Percentiles rank a stretch among this genome's conserved stretches.
These are phyloP conservation scores for Aphidius gifuensis DNA, from an alignment of 1,140 invertebrate genomes.

Conservation along the genomic window DNA sequence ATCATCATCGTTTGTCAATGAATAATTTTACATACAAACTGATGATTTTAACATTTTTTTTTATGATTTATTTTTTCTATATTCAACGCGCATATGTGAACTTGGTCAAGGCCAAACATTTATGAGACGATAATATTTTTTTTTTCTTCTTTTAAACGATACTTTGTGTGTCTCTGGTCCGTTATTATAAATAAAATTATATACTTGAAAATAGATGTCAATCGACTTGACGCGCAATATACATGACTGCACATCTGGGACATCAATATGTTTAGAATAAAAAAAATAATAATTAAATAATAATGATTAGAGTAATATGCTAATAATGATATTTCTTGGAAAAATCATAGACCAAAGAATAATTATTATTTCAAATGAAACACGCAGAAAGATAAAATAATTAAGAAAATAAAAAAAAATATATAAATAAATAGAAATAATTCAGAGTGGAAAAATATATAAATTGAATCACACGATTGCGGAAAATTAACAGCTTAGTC, in stretches of 20 bases:
- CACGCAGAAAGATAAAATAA: not conserved
- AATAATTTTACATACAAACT: slow-evolving; percentile 18
- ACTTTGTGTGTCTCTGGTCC: not conserved
- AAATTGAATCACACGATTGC: slow-evolving; percentile 25
- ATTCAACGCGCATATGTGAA: slow-evolving; percentile 7
- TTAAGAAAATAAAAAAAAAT: not conserved
- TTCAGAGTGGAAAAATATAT: not conserved
- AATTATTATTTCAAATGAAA: not conserved
- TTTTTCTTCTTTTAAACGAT: not conserved
- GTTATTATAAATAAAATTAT: slow-evolving; percentile 8
- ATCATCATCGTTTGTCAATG: slow-evolving; percentile 7
- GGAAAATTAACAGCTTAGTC: slow-evolving; percentile 38
- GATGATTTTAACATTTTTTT: not conserved
- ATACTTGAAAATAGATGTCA: slow-evolving; percentile 13
- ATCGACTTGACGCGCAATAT: slow-evolving; percentile 21
- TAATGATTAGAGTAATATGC: not conserved
- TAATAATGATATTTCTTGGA: slow-evolving; percentile 2
- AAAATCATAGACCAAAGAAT: not conserved
- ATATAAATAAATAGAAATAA: not conserved
- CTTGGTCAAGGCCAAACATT: slow-evolving; percentile 20
- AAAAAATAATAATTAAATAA: slow-evolving; percentile 8
- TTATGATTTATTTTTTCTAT: not conserved
- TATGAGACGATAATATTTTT: slow-evolving; percentile 5
- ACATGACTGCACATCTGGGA: slow-evolving; percentile 16
- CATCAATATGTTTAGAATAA: not conserved